Evolutionary conservation across 53 echinoderm and acorn worm species (phyloP).

Genomic region (Zoroaster sp.): DNA sequence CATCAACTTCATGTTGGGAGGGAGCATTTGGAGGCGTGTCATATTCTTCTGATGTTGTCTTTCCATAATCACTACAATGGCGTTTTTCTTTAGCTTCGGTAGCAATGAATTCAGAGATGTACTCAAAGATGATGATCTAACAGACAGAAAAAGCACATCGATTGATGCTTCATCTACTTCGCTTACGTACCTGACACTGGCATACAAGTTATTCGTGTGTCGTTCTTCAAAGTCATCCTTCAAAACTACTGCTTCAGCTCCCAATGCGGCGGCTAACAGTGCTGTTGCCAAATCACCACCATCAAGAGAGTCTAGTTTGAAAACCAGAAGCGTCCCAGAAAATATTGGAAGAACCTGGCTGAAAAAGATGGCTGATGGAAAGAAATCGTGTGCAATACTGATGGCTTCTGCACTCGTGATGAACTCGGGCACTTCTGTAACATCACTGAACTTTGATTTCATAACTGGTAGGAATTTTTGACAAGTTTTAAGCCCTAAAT

Average conservation of each 20-base stretch:
- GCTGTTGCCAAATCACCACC: neutral
- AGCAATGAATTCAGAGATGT: neutral
- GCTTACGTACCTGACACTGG: neutral
- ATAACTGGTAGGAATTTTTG: neutral
- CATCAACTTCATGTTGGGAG: slow-evolving; percentile 16
- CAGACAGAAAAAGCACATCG: slow-evolving; percentile 18
- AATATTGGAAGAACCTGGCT: neutral
- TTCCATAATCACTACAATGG: slow-evolving; percentile 2
- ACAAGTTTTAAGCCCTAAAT: neutral
- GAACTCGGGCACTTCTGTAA: neutral
- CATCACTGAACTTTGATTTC: neutral
- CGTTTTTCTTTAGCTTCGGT: slow-evolving; percentile 26
- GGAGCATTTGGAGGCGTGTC: neutral
- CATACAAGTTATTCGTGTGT: neutral
- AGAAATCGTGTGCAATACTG: neutral
- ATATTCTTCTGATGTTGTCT: neutral
- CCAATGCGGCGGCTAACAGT: neutral
- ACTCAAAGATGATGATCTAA: neutral
- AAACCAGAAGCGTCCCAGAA: neutral
- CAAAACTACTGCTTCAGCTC: neutral
- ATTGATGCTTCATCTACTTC: too few relatives aligned
- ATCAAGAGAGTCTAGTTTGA: neutral
- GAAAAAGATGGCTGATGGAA: slow-evolving; percentile 25
- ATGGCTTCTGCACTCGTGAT: slow-evolving; percentile 15
- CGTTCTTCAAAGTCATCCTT: neutral